Base-by-base conservation (phyloP, 2,888 invertebrate genomes). In the Drosophila greeni region DNA sequence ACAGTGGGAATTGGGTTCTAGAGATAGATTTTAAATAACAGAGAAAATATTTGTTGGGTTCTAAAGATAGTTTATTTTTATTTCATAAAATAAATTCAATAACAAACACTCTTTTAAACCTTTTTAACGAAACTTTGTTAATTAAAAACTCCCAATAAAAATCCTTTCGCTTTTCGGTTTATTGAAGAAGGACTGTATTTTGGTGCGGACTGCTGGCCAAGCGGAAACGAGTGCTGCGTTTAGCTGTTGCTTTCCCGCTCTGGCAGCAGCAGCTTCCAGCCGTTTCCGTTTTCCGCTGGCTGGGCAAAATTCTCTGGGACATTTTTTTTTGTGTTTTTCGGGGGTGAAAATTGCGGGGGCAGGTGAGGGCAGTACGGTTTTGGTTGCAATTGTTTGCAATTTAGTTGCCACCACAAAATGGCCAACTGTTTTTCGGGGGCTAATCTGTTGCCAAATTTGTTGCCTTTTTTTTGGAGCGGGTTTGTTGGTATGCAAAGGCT, bases 361-460 rank as follows among this genome's bases (percentile, higher is more conserved):
- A 43, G 31, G 24, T 65, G 39, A 29, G 20, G 34, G 26, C 45
- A 29, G 24, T 18, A 51, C 53, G 55, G 16, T 33, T 61, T 61
- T 74, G 48, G 66, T 42, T 79, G 65, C 82, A 78, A 67, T 82
- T 76, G 82, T 80, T 60, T 82, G 84, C 84, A 84, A 64, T 82
- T 84, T 70, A 64, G 72, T 75, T 48, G 79, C 76, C 71, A 65
- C 72, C 72, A 49, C 72, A 65, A 82, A 84, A 83, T 82, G 71
- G 66, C 66, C 73, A 80, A 73, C 74, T 56, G 66, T 66, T 72
- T 77, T 77, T 40, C 40, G 40, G 61, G 18, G 48, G 60, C 81
- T 80, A 85, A 83, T 84, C 73, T 80, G 58, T 60, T 72, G 71
- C 72, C 83, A 74, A 80, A 80, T 76, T 84, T 74, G 83, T 64